These are phyloP conservation scores for Thalassophryne amazonica DNA, from an alignment of 2,797 vertebrate genomes.

Conservation along the genomic window DNA sequence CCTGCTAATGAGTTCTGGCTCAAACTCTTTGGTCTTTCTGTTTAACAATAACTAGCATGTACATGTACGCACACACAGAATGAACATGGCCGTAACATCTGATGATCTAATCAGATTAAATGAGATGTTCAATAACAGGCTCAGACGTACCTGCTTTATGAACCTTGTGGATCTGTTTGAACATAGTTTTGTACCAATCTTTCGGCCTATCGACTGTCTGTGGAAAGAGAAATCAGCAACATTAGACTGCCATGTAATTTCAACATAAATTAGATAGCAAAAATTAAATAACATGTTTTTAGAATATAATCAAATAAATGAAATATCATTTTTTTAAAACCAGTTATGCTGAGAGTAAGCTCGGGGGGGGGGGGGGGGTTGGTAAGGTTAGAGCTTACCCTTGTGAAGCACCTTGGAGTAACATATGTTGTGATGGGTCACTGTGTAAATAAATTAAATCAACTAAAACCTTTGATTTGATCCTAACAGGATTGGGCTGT, in stretches of 20 bases:
- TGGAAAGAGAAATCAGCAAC: slow-evolving; percentile 24
- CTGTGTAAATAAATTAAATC: too few species aligned
- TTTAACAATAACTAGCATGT: slow-evolving; percentile 33
- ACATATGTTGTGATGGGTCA: too few species aligned
- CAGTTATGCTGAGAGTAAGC: too few species aligned
- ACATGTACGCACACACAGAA: neutral
- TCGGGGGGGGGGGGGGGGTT: too few species aligned
- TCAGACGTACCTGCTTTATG: slow-evolving; percentile 90
- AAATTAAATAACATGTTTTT: slow-evolving; percentile 3
- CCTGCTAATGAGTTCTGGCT: slow-evolving; percentile 66
- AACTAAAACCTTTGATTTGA: too few species aligned
- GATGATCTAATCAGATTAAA: neutral
- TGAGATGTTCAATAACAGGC: neutral
- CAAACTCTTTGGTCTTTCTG: slow-evolving; percentile 30
- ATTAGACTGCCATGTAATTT: slow-evolving; percentile 23
- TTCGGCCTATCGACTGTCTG: slow-evolving; percentile 98
- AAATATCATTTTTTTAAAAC: too few species aligned
- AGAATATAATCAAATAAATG: too few species aligned
- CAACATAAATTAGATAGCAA: slow-evolving; percentile 2
- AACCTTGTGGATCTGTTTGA: slow-evolving; percentile 99
- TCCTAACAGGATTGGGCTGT: too few species aligned
- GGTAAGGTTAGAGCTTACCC: too few species aligned
- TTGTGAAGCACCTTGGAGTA: too few species aligned
- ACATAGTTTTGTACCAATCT: slow-evolving; percentile 99
- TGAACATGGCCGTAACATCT: slow-evolving; percentile 3